phyloP scores from a whole-genome alignment of 2,113 vertebrate species.

The Saguinus midas region DNA sequence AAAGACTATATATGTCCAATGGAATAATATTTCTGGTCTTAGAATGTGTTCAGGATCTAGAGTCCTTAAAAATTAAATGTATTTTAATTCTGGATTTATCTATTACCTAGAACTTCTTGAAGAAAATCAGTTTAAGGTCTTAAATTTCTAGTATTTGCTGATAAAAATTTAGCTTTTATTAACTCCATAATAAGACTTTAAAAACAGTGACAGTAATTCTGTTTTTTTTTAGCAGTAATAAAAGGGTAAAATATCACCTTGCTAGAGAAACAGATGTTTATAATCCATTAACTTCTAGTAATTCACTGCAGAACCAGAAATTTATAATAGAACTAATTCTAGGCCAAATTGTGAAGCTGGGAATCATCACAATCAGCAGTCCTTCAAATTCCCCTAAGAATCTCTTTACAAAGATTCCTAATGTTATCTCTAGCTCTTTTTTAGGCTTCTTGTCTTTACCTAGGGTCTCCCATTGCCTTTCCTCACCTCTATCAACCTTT shows the following conservation, averaged over 20 bases:
- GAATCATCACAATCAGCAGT: neutral
- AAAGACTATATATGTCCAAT: neutral
- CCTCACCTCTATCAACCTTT: neutral
- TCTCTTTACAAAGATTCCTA: neutral
- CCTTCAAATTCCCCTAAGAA: neutral
- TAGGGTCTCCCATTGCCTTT: neutral
- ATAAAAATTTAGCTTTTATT: slow-evolving; percentile 9
- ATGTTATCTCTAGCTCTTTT: neutral
- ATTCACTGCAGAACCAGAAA: slow-evolving; percentile 29
- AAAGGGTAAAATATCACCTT: neutral
- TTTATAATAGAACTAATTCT: neutral
- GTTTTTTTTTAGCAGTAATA: neutral
- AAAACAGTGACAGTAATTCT: neutral
- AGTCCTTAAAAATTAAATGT: neutral
- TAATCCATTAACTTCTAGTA: slow-evolving; percentile 22
- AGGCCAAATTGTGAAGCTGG: neutral
- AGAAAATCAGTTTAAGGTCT: neutral
- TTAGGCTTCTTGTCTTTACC: neutral
- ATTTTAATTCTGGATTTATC: neutral
- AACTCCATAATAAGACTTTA: neutral
- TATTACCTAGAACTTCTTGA: neutral
- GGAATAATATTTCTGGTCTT: neutral
- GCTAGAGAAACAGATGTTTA: slow-evolving; percentile 43
- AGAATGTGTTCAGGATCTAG: neutral
- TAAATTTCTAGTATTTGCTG: neutral